Base-by-base conservation (phyloP, 2,797 vertebrate species). In the Triplophysa yarkandensis region DNA sequence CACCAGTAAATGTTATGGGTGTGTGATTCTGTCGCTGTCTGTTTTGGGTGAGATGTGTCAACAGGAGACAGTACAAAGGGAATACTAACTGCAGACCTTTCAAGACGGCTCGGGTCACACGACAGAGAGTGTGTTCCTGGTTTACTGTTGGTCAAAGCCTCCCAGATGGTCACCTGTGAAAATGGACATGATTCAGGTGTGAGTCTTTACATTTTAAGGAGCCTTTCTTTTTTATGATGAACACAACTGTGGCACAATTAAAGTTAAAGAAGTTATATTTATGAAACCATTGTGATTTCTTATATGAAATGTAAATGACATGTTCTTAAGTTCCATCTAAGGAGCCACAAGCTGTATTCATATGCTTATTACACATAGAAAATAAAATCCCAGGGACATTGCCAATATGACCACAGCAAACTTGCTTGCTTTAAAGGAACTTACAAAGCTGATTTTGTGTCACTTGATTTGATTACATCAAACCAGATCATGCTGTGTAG, bases 61-160 rank as follows among this genome's bases (percentile, higher is more conserved):
- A 74, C 50, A 73, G 36, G 25, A 39, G 66, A 80, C 46, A 46
- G 77, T 68, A 55, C 27, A 50, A 43, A 17, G 5, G 27, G 36
- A 57, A 62, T 76, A 79, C 87, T 87, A 78, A 83, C 81, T 85
- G 88, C 92, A 87, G 81, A 98, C 97, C 95, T 95, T 87, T 97
- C 94, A 79, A 93, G 84, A 10, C 88, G 94, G 83, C 93, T 93
- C 4, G 92, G 88, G 80, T 98, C 96, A 52, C 88, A 93, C 50
- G 95, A 89, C 83, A 94, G 88, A 17, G 93, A 89, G 85, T 93
- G 94, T 0, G 94, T 92, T 84, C 97, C 96, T 0, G 97, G 97
- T 80, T 98, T 98, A 92, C 97, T 98, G 82, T 99, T 99, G 83
- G 95, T 97, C 86, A 98, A 87, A 0, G 97, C 97, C 86, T 98